These are phyloP conservation scores for Agelas oroides DNA, from an alignment of 37 sponge, comb jelly and placozoan genomes.

Conservation along the genomic window DNA sequence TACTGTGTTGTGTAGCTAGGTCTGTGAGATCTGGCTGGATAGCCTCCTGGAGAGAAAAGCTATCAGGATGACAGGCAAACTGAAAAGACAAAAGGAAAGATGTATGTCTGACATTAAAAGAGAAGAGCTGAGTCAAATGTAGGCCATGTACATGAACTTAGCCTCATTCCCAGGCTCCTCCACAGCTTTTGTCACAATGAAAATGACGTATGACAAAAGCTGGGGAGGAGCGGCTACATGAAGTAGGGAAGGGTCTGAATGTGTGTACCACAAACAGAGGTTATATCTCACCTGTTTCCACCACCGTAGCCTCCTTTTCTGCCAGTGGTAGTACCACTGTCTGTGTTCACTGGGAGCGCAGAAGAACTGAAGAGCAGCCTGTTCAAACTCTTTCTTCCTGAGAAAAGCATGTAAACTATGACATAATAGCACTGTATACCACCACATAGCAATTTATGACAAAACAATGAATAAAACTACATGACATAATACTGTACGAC, in stretches of 20 bases:
- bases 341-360: constrained; percentile 15
- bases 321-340: constrained; percentile 56
- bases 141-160: too few species aligned
- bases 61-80: constrained; percentile 30
- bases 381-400: constrained; percentile 26
- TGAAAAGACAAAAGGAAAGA: neutral
- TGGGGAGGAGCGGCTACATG: too few species aligned
- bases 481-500: too few species aligned
- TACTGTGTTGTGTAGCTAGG: neutral
- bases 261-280: too few species aligned
- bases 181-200: too few species aligned
- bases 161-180: too few species aligned
- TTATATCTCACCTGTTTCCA: constrained; percentile 55
- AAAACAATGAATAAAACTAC: too few species aligned
- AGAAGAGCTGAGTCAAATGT: too few species aligned
- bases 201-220: too few species aligned
- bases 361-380: constrained; percentile 25
- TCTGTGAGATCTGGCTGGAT: neutral
- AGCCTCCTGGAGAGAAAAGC: neutral
- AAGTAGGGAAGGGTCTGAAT: too few species aligned
- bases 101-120: neutral
- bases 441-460: too few species aligned
- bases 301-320: constrained; percentile 60
- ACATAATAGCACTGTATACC: neutral
- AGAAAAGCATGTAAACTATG: neutral